Percentiles rank a stretch among this genome's conserved stretches.
These are phyloP conservation scores for Hermodice carunculata DNA, from an alignment of 2,888 invertebrate species.

Conservation along the genomic window DNA sequence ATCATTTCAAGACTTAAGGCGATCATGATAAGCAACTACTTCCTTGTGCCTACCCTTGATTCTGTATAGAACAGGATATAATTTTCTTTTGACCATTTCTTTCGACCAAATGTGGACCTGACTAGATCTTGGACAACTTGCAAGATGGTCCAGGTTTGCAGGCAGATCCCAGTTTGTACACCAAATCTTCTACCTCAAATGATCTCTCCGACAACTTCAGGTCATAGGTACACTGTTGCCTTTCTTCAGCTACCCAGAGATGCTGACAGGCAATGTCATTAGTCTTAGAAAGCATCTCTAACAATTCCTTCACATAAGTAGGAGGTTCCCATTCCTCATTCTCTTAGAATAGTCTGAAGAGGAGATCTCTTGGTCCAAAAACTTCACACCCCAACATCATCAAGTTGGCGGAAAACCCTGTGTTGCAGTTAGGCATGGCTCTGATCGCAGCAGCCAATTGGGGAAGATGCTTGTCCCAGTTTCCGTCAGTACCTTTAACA, in stretches of 20 bases:
- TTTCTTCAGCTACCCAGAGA: background rate
- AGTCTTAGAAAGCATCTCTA: background rate
- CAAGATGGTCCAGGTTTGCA: background rate
- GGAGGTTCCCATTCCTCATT: background rate
- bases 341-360: too few relatives aligned
- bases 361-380: too few relatives aligned
- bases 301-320: background rate
- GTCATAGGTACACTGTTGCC: background rate
- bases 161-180: too few relatives aligned
- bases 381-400: too few relatives aligned
- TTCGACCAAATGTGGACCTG: background rate
- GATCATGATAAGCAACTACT: background rate
- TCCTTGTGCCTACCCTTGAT: background rate
- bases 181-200: slow-evolving; percentile 7
- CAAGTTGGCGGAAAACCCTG: slow-evolving; percentile 2
- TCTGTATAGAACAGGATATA: background rate
- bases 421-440: background rate
- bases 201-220: background rate
- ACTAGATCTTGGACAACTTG: background rate
- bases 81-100: background rate
- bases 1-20: background rate
- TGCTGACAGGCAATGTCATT: background rate
- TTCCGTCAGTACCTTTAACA: background rate
- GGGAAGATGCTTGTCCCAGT: background rate
- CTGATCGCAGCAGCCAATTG: background rate